phyloP scores from a whole-genome alignment of 2,113 vertebrate species.

The Oryzias celebensis region DNA sequence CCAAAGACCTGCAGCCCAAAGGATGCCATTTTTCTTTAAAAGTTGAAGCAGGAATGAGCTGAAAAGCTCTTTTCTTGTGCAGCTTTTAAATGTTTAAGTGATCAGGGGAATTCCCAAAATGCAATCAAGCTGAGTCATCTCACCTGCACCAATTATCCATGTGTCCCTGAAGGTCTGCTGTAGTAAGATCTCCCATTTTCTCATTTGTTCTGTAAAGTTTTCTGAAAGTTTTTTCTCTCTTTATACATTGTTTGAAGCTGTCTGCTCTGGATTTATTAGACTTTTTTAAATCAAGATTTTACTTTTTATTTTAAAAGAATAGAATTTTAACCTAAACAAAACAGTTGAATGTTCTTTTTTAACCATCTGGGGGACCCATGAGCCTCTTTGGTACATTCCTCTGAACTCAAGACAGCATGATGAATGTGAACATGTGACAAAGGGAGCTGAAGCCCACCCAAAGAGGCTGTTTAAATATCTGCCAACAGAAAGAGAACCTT shows the following conservation, averaged over 20 bases:
- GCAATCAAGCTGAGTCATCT: conserved; percentile 32
- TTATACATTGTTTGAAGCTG: too few species aligned
- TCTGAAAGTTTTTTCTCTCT: too few species aligned
- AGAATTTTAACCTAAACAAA: neutral
- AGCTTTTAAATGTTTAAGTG: conserved; percentile 36
- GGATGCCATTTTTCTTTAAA: conserved; percentile 40
- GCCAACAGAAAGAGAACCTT: conserved; percentile 4
- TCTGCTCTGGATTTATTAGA: too few species aligned
- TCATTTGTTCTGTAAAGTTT: too few species aligned
- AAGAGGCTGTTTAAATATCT: conserved; percentile 47
- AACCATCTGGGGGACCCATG: conserved; percentile 11
- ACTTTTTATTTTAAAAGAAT: too few species aligned
- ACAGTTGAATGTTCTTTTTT: conserved; percentile 8
- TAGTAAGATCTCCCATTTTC: neutral
- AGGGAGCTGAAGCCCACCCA: conserved; percentile 59
- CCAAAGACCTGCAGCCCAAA: conserved; percentile 74
- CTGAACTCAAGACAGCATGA: conserved; percentile 51
- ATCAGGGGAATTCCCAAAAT: neutral
- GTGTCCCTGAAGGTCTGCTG: neutral
- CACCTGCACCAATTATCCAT: conserved; percentile 27
- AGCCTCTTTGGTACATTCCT: conserved; percentile 45
- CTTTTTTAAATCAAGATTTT: too few species aligned
- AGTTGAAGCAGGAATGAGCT: fast-evolving
- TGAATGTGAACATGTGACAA: conserved; percentile 43
- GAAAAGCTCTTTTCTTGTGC: neutral